Evolutionary conservation across 1,140 invertebrate genomes (phyloP), one percentile per base, ranked within the genome.

Genomic region (Ganaspis sp.): DNA sequence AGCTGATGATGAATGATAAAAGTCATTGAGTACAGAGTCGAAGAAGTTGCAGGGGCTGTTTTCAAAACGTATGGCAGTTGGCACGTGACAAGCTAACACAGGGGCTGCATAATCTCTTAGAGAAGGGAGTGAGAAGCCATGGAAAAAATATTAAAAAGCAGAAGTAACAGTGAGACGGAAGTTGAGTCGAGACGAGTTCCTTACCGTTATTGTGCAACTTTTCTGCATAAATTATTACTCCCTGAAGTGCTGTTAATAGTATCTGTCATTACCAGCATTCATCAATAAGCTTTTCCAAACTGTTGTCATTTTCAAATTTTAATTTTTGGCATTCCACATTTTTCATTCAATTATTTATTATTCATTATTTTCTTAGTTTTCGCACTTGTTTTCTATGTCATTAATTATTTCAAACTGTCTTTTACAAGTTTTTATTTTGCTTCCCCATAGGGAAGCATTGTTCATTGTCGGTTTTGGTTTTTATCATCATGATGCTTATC

Each of bases 61-160:
- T 64, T 64, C 11, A 64, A 64, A 21, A 64, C 26, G 54, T 26
- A 64, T 49, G 45, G 54, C 54, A 64, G 54, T 64, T 64, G 54
- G 54, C 54, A 64, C 54, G 54, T 64, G 54, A 64, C 54, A 29
- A 5, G 54, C 23, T 64, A 12, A 29, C 8, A 64, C 0, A 64
- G 54, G 54, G 54, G 54, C 26, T 64, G 54, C 23, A 23, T 64
- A 64, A 29, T 64, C 54, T 29, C 54, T 5, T 17, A 49, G 17
- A 49, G 54, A 64, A 64, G 54, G 54, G 54, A 64, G 54, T 64
- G 54, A 64, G 54, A n/a, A 58, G 21, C 21, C 21, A 26, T 26
- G 54, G 54, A 58, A 64, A 64, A 64, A 29, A 64, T 64, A 64
- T 64, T 64, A 64, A 64, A 64, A 64, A 64, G 54, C 23, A 64